Percentiles rank a stretch among this genome's conserved stretches.
Evolutionary conservation across 2,888 invertebrate species (phyloP).

Genomic region (Luperina nickerlii): DNA sequence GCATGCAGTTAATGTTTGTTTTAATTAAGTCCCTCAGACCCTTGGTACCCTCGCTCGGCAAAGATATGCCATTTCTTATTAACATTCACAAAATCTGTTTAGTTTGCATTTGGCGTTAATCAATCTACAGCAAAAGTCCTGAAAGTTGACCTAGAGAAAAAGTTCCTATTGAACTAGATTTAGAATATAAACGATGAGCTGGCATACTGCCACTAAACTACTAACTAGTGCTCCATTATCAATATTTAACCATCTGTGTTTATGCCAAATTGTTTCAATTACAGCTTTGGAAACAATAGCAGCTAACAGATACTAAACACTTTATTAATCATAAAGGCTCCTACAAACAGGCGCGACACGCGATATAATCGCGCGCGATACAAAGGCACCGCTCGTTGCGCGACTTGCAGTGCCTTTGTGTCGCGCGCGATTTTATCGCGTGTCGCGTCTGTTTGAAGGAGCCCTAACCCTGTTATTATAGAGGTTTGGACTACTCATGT

Average conservation of each 20-base stretch:
- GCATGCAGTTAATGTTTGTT: constrained; percentile 31
- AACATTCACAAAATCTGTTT: not conserved
- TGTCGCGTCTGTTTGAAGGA: too few relatives aligned
- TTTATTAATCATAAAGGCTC: constrained; percentile 11
- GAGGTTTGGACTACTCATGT: not conserved
- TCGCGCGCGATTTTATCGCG: too few relatives aligned
- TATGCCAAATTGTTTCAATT: constrained; percentile 56
- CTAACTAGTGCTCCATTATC: constrained; percentile 46
- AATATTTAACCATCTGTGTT: constrained; percentile 54
- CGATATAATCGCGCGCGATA: too few relatives aligned
- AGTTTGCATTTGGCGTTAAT: not conserved
- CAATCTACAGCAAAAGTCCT: not conserved
- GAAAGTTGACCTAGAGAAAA: constrained; percentile 43
- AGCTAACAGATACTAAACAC: constrained; percentile 17
- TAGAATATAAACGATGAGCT: constrained; percentile 38
- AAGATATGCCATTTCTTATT: not conserved
- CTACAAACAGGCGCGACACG: too few relatives aligned
- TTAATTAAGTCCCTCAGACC: constrained; percentile 24
- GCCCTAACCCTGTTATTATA: not conserved
- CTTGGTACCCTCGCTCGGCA: not conserved
- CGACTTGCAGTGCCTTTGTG: too few relatives aligned
- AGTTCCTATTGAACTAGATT: constrained; percentile 54
- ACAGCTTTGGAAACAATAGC: constrained; percentile 41
- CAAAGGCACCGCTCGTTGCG: too few relatives aligned
- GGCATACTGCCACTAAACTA: constrained; percentile 55